These are phyloP conservation scores for Ctenodactylus gundi DNA, from an alignment of 2,113 vertebrate genomes.

Conservation along the genomic window DNA sequence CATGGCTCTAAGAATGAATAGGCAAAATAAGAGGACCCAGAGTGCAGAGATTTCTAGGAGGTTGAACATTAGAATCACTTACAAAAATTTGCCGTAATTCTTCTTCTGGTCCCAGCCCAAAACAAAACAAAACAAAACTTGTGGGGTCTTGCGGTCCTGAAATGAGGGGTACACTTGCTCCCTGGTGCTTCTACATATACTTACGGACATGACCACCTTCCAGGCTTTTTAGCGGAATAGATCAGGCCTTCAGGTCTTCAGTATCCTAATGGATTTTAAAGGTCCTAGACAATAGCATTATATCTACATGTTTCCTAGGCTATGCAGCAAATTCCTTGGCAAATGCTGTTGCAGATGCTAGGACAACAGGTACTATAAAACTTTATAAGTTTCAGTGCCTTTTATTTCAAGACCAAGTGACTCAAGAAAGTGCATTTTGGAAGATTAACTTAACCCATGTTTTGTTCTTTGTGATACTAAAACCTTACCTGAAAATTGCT, in stretches of 20 bases:
- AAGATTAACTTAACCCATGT: slow-evolving; percentile 48
- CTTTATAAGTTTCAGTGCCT: slow-evolving; percentile 3
- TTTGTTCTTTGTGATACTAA: slow-evolving; percentile 48
- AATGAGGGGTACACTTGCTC: not conserved
- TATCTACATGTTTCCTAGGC: not conserved
- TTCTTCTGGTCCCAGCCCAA: not conserved
- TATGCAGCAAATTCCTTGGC: slow-evolving; percentile 1
- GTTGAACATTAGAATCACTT: not conserved
- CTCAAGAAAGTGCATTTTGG: slow-evolving; percentile 34
- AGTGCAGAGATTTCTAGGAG: not conserved
- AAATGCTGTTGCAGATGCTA: not conserved
- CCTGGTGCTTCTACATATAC: not conserved
- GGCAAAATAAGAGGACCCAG: not conserved
- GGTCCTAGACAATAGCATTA: not conserved
- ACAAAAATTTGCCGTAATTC: not conserved
- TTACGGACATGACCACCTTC: not conserved
- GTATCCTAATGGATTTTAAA: not conserved
- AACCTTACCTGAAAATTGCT: slow-evolving; percentile 43
- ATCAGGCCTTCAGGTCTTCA: not conserved
- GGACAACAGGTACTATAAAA: slow-evolving; percentile 8
- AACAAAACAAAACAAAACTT: slow-evolving; percentile 18
- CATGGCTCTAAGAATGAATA: not conserved
- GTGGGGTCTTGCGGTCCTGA: not conserved
- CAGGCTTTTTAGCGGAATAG: not conserved
- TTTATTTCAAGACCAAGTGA: slow-evolving; percentile 47